Conservation (phyloP, 2,797 vertebrate species). For the Chaetophractus vellerosus region DNA sequence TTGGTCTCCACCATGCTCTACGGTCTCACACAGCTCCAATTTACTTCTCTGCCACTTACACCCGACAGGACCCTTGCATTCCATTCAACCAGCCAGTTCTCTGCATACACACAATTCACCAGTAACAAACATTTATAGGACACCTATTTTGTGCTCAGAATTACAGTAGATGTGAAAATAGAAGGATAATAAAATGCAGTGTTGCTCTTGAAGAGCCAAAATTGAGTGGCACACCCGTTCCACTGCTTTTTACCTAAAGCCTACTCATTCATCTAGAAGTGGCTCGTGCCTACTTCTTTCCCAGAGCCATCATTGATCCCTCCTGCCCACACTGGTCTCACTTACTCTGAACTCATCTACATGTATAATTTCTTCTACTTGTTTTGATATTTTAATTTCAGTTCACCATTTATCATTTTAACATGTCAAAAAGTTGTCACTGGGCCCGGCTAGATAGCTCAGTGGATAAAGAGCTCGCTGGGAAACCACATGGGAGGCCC, state of each 20-base stretch:
- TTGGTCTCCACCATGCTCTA: background rate
- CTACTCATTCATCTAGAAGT: background rate
- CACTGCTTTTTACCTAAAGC: background rate
- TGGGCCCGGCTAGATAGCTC: too few species aligned
- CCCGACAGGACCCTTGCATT: background rate
- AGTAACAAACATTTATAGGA: background rate
- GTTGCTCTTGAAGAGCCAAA: background rate
- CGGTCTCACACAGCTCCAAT: background rate
- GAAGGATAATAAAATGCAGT: background rate
- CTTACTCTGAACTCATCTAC: background rate
- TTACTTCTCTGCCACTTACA: background rate
- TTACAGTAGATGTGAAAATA: background rate
- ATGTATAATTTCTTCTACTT: background rate
- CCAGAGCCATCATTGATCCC: background rate
- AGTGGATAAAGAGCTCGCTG: too few species aligned
- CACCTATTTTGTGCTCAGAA: background rate
- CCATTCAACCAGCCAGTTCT: background rate
- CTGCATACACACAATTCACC: background rate
- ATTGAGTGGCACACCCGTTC: background rate
- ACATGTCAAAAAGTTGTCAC: background rate
- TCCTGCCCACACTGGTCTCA: background rate
- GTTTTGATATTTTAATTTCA: background rate
- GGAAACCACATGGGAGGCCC: too few species aligned
- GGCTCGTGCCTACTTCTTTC: background rate
- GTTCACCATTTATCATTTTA: background rate